Percentiles rank a stretch among this genome's conserved stretches.
Conservation (phyloP, 2,888 invertebrate genomes). For the Meta bourneti region DNA sequence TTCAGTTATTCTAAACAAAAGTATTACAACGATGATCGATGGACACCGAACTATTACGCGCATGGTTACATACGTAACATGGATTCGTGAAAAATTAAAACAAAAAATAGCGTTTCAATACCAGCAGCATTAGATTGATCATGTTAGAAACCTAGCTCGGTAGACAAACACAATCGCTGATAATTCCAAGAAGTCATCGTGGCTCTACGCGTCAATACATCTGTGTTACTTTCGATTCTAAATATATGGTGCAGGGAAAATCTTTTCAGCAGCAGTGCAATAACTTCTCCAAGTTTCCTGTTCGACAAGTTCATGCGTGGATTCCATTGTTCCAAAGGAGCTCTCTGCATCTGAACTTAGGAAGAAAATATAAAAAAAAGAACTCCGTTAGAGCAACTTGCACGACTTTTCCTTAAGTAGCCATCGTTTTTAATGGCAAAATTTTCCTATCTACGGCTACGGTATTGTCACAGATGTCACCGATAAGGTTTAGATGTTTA, state of each 20-base stretch:
- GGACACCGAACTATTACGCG: no score
- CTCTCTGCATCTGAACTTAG: background rate
- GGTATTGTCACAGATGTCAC: slow-evolving; percentile 39
- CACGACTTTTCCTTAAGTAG: slow-evolving; percentile 43
- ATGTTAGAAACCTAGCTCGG: no score
- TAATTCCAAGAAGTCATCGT: no score
- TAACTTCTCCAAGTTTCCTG: background rate
- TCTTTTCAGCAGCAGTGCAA: background rate
- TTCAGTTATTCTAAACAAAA: no score
- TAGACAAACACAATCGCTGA: background rate
- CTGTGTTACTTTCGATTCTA: background rate
- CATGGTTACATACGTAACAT: no score
- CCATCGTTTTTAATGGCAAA: slow-evolving; percentile 21
- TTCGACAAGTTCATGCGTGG: background rate
- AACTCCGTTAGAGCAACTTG: slow-evolving; percentile 3
- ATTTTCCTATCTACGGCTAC: slow-evolving; percentile 44
- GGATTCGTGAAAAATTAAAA: no score
- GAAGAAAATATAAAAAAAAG: slow-evolving; percentile 12
- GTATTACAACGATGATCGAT: no score
- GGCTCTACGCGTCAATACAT: no score
- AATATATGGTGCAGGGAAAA: background rate
- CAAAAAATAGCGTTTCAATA: no score
- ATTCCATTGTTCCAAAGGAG: slow-evolving; percentile 6
- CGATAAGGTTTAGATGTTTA: slow-evolving; percentile 38
- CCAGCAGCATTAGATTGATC: no score